Percentiles rank a stretch among this genome's conserved stretches.
Evolutionary conservation across 2,888 invertebrate species (phyloP).

Genomic region (Thecophora atra): DNA sequence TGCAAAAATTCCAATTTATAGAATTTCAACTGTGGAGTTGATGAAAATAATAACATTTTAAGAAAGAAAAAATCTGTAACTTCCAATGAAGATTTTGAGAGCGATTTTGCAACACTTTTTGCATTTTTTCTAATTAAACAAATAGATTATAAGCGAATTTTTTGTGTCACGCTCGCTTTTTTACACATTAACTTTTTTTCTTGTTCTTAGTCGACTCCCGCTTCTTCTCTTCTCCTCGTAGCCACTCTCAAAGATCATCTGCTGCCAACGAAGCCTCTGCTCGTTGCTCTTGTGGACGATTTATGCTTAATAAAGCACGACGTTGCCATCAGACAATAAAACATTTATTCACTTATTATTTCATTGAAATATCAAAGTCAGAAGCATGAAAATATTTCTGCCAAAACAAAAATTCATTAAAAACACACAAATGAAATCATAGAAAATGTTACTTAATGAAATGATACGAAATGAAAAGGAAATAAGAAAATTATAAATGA

Average conservation of each 20-base stretch:
- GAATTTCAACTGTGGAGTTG: too few relatives aligned
- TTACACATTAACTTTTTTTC: too few relatives aligned
- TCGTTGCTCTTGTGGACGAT: constrained; percentile 13
- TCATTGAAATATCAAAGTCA: constrained; percentile 4
- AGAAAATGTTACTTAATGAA: not conserved
- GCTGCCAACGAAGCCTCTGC: not conserved
- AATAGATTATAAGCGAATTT: not conserved
- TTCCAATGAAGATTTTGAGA: not conserved
- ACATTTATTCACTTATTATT: constrained; percentile 20
- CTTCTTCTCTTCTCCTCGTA: not conserved
- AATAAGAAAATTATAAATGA: too few relatives aligned
- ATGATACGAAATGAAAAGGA: not conserved
- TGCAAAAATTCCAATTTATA: too few relatives aligned
- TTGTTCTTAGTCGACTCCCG: not conserved
- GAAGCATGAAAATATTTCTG: not conserved
- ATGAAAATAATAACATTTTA: too few relatives aligned
- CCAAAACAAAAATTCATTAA: not conserved
- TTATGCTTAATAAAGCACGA: constrained; percentile 36
- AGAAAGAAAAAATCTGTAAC: too few relatives aligned
- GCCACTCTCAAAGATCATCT: too few relatives aligned
- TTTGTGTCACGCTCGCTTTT: not conserved
- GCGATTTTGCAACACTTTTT: not conserved
- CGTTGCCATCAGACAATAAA: constrained; percentile 32
- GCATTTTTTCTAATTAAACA: not conserved
- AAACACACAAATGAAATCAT: not conserved